These are phyloP conservation scores for Andrena praecox DNA, from an alignment of 2,888 invertebrate species.

Conservation along the genomic window DNA sequence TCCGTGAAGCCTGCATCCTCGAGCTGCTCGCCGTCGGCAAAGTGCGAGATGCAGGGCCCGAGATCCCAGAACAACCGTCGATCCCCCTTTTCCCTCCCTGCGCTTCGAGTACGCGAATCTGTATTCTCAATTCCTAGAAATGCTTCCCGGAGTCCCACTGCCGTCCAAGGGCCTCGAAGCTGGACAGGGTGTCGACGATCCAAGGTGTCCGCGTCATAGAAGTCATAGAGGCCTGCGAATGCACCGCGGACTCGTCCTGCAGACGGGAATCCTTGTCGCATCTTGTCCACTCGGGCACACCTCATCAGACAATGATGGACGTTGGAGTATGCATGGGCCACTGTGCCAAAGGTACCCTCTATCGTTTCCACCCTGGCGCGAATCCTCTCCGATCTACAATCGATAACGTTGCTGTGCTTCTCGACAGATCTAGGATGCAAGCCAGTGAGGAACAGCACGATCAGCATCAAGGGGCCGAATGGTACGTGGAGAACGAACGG, in stretches of 20 bases:
- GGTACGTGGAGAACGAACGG: slow-evolving; percentile 71
- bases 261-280: slow-evolving; percentile 80
- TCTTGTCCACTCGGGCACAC: slow-evolving; percentile 83
- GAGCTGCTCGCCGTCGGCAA: slow-evolving; percentile 1
- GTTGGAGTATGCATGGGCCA: slow-evolving; percentile 83
- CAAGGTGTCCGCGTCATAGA: slow-evolving; percentile 82
- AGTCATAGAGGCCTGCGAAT: slow-evolving; percentile 83
- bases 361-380: background rate
- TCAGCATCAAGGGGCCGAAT: slow-evolving; percentile 83
- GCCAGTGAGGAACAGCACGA: slow-evolving; percentile 81
- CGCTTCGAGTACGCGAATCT: background rate
- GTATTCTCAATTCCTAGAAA: slow-evolving; percentile 68
- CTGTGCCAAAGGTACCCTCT: slow-evolving; percentile 79
- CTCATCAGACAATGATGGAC: slow-evolving; percentile 83
- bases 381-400: background rate
- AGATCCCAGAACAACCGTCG: background rate
- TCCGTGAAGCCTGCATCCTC: slow-evolving; percentile 24
- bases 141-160: slow-evolving; percentile 81
- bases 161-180: slow-evolving; percentile 78
- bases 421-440: slow-evolving; percentile 80
- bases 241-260: slow-evolving; percentile 79
- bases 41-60: slow-evolving; percentile 7
- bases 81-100: background rate
- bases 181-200: slow-evolving; percentile 83
- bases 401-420: background rate